These are phyloP conservation scores for Harmothoe impar DNA, from an alignment of 2,888 invertebrate species.

Conservation along the genomic window DNA sequence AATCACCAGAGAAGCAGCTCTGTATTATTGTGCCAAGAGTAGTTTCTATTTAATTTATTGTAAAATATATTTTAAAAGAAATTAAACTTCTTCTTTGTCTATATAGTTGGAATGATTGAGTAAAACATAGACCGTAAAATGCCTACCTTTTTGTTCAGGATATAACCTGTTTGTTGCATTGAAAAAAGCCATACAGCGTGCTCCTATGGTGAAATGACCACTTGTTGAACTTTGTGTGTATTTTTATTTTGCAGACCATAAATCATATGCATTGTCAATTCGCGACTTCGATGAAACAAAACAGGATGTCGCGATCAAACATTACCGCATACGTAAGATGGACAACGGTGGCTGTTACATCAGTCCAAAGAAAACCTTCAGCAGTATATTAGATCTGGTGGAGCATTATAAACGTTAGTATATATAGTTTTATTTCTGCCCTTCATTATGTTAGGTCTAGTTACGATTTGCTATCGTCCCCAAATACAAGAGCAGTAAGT, in stretches of 20 bases:
- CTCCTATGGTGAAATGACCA: neutral
- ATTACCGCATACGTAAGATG: conserved; percentile 98
- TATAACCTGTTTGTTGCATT: too few species aligned
- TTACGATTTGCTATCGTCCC: conserved; percentile 21
- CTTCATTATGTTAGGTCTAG: conserved; percentile 18
- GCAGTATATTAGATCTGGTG: conserved; percentile 94
- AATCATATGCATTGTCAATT: conserved; percentile 70
- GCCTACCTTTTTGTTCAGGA: too few species aligned
- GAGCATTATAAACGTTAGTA: conserved; percentile 95
- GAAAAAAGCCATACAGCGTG: too few species aligned
- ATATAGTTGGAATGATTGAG: too few species aligned
- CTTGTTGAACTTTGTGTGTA: neutral
- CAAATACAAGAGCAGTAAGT: neutral
- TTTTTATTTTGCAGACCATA: conserved; percentile 68
- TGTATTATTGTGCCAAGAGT: too few species aligned
- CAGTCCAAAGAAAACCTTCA: conserved; percentile 97
- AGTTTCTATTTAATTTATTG: too few species aligned
- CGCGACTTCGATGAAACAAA: conserved; percentile 69
- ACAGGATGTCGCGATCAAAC: conserved; percentile 82
- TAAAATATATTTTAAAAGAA: too few species aligned
- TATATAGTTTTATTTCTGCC: neutral
- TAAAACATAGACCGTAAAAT: too few species aligned
- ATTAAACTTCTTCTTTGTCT: too few species aligned
- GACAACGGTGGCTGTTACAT: conserved; percentile 97
- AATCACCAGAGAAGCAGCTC: too few species aligned